Evolutionary conservation across 2,888 invertebrate species (phyloP), one percentile per base, ranked within the genome.

Genomic region (Leucophenga maculata): DNA sequence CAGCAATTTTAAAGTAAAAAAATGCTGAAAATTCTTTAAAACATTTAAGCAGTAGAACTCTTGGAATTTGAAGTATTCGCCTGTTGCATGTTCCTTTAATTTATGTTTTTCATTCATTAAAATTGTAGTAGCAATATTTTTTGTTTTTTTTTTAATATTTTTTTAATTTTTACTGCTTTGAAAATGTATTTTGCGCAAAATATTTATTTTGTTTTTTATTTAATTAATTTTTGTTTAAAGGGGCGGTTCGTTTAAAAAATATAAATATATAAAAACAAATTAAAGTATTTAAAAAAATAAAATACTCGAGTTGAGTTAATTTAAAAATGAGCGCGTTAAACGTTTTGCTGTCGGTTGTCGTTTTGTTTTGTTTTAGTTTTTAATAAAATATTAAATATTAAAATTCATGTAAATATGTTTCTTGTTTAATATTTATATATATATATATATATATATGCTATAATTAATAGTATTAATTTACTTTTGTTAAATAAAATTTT

Each of bases 191-290:
- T 60, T 60, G 31, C 39, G 16, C 8, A 31, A 18, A 62, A 31
- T 46, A 62, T 62, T 44, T 14, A 18, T 60, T 8, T 77, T n/a
- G n/a, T 76, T 66, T 74, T 76, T 55, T 68, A 67, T 73, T 72
- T 72, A 71, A 66, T 74, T 75, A 74, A n/a, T n/a, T n/a, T 74
- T 48, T 39, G 66, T 75, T 69, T 69, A 54, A 11, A 39, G 39
- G 39, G 11, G 39, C 39, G 11, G 8, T 39, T 39, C 8, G 8
- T 6, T 11, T 39, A 39, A 78, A 80, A 79, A 75, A 81, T 81
- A 80, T 80, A 79, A 81, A 79, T 84, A 77, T 82, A 78, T 80
- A 80, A 80, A 82, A 77, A 76, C 75, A 77, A 78, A 75, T 73
- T 48, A 60, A 32, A 65, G n/a, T 32, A 31, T 54, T 52, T 16